Conservation (phyloP, 2,888 invertebrate genomes). For the Phymatocera aterrima region DNA sequence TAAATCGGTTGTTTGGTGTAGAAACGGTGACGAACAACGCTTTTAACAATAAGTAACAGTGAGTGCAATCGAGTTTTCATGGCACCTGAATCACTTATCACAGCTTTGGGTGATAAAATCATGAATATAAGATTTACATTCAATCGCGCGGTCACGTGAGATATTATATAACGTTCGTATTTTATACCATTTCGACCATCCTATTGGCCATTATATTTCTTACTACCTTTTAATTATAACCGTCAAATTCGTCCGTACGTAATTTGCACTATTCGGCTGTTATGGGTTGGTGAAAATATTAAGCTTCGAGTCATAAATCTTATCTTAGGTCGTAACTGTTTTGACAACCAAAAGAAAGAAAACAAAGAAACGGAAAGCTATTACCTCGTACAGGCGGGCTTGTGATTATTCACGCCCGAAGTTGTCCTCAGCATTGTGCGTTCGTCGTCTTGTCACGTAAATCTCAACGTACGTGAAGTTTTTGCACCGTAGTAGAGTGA, state of each 20-base stretch:
- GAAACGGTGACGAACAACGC: no score
- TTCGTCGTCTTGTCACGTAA: conserved; percentile 41
- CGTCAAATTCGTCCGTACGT: not conserved
- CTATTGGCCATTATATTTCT: not conserved
- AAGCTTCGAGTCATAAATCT: conserved; percentile 29
- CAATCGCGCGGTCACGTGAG: no score
- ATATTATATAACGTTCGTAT: not conserved
- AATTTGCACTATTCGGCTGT: conserved; percentile 20
- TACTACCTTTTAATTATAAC: not conserved
- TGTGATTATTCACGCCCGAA: conserved; percentile 42
- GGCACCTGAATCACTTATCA: no score
- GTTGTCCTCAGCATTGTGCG: conserved; percentile 38
- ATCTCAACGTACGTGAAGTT: conserved; percentile 6
- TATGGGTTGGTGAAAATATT: not conserved
- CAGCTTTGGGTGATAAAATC: no score
- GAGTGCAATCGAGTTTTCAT: no score
- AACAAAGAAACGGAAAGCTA: conserved; percentile 17
- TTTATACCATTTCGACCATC: not conserved
- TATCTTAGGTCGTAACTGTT: conserved; percentile 30
- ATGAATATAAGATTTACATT: no score
- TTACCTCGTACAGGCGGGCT: conserved; percentile 22
- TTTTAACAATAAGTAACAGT: no score
- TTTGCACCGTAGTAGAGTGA: not conserved
- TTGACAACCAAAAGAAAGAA: not conserved
- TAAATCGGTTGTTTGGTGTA: no score